Evolutionary conservation across 2,797 vertebrate species (phyloP), one percentile per base, ranked within the genome.

Genomic region (Urosaurus nigricauda): DNA sequence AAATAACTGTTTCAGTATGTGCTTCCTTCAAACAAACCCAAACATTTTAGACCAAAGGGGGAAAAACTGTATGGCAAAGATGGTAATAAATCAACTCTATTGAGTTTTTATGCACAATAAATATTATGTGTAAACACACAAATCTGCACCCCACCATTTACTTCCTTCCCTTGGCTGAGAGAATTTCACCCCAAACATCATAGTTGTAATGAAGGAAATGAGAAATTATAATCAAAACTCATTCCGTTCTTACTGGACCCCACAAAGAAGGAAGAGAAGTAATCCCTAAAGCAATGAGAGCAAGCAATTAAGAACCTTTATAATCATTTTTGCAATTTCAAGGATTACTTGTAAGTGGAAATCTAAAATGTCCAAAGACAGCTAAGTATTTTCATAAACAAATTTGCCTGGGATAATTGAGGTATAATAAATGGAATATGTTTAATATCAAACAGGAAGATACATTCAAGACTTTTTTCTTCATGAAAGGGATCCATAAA

Each of bases 341-440:
- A 86, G 14, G 9, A 82, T n/a, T 86, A 53, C 37, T n/a, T 40
- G 12, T 70, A 86, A 83, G 32, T 29, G 24, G 24, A 88, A 29
- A 75, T 21, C 70, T 35, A 60, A 88, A 74, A 83, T 13, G 43
- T 43, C 58, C 40, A 75, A 75, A 83, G 71, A 83, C 17, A 70
- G 40, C 11, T 63, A 82, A 82, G 70, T 29, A 47, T 2, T 4
- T 51, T 65, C 19, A 83, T 43, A 53, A 63, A 83, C 70, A 88
- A 77, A 65, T 83, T 37, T 37, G 70, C 47, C 80, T 8, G 24
- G 32, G 35, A 53, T 37, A 88, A 83, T 65, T 83, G 24, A 32
- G 13, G 73, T 75, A 56, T 47, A 87, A 47, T 32, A 87, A 82
- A 63, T 60, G 56, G 56, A 63, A 19, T 63, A 77, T 0, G 56